Evolutionary conservation across 2,888 invertebrate genomes (phyloP).

Genomic region (Heliconius cydno): DNA sequence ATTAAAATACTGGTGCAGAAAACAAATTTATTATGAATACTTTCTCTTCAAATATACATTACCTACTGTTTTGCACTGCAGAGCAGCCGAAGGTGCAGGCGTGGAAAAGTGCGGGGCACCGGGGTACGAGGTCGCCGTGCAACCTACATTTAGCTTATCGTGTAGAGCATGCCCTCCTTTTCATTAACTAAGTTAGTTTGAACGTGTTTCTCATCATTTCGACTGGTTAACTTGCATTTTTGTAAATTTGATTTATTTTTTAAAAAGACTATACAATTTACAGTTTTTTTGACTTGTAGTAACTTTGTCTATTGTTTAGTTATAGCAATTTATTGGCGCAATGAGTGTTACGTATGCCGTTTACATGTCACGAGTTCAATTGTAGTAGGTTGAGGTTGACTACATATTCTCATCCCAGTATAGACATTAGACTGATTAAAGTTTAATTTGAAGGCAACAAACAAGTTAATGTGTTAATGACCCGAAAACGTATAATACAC

Average conservation of each 20-base stretch:
- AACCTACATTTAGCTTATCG: conserved; percentile 47
- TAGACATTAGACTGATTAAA: not conserved
- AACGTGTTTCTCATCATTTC: conserved; percentile 15
- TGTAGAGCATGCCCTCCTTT: conserved; percentile 40
- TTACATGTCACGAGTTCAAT: not conserved
- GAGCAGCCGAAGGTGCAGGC: conserved; percentile 4
- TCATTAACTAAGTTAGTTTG: conserved; percentile 15
- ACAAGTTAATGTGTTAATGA: not conserved
- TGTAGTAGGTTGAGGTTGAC: not conserved
- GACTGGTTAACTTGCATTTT: not conserved
- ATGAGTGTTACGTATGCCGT: not conserved
- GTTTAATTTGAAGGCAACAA: not conserved
- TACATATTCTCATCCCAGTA: not conserved
- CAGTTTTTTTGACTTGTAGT: not conserved
- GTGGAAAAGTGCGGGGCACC: conserved; percentile 27
- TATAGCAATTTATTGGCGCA: not conserved
- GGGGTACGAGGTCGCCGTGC: conserved; percentile 42
- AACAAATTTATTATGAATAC: not conserved
- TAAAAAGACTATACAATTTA: not conserved
- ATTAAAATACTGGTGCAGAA: not conserved
- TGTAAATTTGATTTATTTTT: not conserved
- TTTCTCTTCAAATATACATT: conserved; percentile 1
- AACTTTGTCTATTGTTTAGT: not conserved
- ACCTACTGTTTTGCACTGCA: conserved; percentile 6
- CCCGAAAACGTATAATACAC: not conserved